Conservation (phyloP, 2,113 vertebrate genomes). For the Argyrosomus japonicus region DNA sequence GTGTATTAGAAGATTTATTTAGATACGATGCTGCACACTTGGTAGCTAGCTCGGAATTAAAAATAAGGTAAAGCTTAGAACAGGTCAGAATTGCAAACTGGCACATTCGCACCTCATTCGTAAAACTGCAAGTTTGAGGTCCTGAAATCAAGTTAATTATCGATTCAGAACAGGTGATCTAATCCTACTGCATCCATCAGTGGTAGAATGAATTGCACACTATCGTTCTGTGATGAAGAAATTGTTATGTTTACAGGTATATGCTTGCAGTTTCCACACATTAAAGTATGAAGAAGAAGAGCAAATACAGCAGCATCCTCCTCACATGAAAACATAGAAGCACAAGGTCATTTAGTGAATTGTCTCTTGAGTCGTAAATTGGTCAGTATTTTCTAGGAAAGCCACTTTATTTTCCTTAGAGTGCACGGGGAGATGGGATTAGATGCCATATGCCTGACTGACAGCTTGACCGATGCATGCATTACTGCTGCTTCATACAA, state of each 20-base stretch:
- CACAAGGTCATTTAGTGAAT: conserved; percentile 15
- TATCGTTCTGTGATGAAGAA: conserved; percentile 22
- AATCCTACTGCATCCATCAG: conserved; percentile 12
- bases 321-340: conserved; percentile 8
- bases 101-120: background rate
- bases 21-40: background rate
- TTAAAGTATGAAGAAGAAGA: conserved; percentile 2
- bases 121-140: background rate
- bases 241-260: conserved; percentile 4
- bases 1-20: conserved; percentile 9
- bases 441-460: conserved; percentile 57
- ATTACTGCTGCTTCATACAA: conserved; percentile 53
- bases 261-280: conserved; percentile 4
- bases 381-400: background rate
- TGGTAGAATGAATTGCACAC: conserved; percentile 36
- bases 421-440: background rate
- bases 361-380: conserved; percentile 12
- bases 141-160: conserved; percentile 24
- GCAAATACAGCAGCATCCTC: background rate
- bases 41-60: background rate
- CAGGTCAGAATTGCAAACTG: background rate
- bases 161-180: conserved; percentile 6
- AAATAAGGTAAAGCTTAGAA: background rate
- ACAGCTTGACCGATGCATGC: conserved; percentile 48
- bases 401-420: conserved; percentile 10